phyloP scores from a whole-genome alignment of 2,888 invertebrate genomes.

The Apodemia mormo region DNA sequence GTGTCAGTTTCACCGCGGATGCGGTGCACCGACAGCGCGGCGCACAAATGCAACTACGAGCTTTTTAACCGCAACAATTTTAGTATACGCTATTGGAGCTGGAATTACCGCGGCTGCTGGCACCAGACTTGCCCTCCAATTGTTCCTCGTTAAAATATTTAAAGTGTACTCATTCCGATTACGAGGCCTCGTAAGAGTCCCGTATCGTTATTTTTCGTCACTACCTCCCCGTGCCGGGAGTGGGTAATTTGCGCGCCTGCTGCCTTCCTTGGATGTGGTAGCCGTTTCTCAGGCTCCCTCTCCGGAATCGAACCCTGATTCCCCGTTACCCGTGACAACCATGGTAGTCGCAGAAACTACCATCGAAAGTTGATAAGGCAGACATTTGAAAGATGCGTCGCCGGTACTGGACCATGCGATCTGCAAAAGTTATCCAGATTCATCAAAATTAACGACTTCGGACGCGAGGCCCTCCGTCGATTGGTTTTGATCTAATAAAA shows the following conservation, averaged over 20 bases:
- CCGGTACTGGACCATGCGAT: slow-evolving; percentile 70
- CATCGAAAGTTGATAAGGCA: slow-evolving; percentile 86
- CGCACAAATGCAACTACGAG: slow-evolving; percentile 80
- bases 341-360: slow-evolving; percentile 85
- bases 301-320: slow-evolving; percentile 89
- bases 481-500: slow-evolving; percentile 63
- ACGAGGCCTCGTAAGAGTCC: slow-evolving; percentile 80
- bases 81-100: slow-evolving; percentile 86
- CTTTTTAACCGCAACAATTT: slow-evolving; percentile 87
- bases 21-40: slow-evolving; percentile 72
- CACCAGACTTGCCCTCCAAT: slow-evolving; percentile 85
- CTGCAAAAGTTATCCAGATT: slow-evolving; percentile 67
- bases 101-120: slow-evolving; percentile 88
- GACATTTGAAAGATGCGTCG: slow-evolving; percentile 84
- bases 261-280: slow-evolving; percentile 88
- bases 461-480: slow-evolving; percentile 59
- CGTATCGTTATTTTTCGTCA: slow-evolving; percentile 86
- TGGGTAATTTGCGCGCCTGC: slow-evolving; percentile 82
- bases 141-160: slow-evolving; percentile 83
- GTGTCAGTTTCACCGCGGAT: slow-evolving; percentile 55
- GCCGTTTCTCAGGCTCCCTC: slow-evolving; percentile 87
- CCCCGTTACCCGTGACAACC: slow-evolving; percentile 87
- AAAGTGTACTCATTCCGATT: slow-evolving; percentile 81
- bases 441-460: slow-evolving; percentile 66
- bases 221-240: slow-evolving; percentile 68